Evolutionary conservation across 1,140 invertebrate species (phyloP).

Genomic region (Pygmarrhopalites habei): DNA sequence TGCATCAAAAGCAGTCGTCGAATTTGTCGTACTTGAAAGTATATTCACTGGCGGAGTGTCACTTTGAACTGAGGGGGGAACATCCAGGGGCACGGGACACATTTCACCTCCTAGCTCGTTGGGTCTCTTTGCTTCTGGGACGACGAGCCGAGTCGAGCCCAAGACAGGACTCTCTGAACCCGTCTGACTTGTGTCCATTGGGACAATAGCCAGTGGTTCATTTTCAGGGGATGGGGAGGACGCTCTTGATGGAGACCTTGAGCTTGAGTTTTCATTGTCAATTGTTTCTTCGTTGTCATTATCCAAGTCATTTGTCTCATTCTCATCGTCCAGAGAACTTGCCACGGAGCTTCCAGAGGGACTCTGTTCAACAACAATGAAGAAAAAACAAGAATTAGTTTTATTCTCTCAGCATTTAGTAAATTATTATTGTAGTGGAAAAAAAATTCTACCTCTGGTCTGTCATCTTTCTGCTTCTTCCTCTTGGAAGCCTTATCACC

Average conservation of each 20-base stretch:
- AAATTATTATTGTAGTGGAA: slow-evolving; percentile 38
- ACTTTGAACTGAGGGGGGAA: not conserved
- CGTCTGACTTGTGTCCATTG: slow-evolving; percentile 40
- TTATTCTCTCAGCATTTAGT: slow-evolving; percentile 26
- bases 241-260: too few species aligned
- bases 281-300: slow-evolving; percentile 33
- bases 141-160: slow-evolving; percentile 12
- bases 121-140: slow-evolving; percentile 29
- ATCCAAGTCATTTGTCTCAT: slow-evolving; percentile 54
- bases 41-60: not conserved
- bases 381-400: not conserved
- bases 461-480: slow-evolving; percentile 61
- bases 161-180: slow-evolving; percentile 24
- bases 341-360: slow-evolving; percentile 66
- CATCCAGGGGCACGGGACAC: not conserved
- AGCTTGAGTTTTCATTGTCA: slow-evolving; percentile 37
- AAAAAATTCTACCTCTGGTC: slow-evolving; percentile 47
- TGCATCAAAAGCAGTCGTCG: not conserved
- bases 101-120: slow-evolving; percentile 11
- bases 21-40: too few species aligned
- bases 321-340: slow-evolving; percentile 37
- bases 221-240: slow-evolving; percentile 31
- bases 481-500: slow-evolving; percentile 48
- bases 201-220: slow-evolving; percentile 48
- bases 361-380: slow-evolving; percentile 48